Conservation (phyloP, 2,888 invertebrate genomes). For the Galeruca laticollis region DNA sequence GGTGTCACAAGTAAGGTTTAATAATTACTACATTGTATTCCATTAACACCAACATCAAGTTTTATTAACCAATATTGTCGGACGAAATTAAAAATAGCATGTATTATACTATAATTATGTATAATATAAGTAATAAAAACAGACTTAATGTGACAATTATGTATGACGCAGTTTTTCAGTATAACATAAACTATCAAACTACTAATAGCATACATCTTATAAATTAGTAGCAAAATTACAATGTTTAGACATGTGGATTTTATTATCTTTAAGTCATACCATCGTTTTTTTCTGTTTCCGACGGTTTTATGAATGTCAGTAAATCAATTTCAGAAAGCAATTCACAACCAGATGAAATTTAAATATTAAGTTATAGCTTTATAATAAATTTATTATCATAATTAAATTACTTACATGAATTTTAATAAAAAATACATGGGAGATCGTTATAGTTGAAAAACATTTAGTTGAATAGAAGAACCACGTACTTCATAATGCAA, state of each 20-base stretch:
- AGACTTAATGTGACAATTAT: background rate
- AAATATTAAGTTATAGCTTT: background rate
- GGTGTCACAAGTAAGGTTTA: too few relatives aligned
- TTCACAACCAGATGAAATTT: background rate
- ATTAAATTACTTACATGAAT: background rate
- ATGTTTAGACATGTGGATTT: constrained; percentile 6
- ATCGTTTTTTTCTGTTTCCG: background rate
- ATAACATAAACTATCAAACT: background rate
- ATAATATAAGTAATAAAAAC: background rate
- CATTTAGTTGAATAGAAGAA: too few relatives aligned
- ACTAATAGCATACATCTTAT: background rate
- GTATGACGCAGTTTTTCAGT: background rate
- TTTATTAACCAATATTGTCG: background rate
- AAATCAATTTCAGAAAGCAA: background rate
- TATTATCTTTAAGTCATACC: background rate
- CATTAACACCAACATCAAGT: background rate
- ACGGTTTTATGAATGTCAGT: background rate
- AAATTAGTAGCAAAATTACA: constrained; percentile 1
- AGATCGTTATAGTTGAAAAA: too few relatives aligned
- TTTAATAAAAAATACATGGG: too few relatives aligned
- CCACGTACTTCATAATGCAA: too few relatives aligned
- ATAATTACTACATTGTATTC: background rate
- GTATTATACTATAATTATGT: background rate
- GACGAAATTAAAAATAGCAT: background rate
- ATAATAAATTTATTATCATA: background rate